These are phyloP conservation scores for Gymnorhina tibicen DNA, from an alignment of 2,113 vertebrate species.

Conservation along the genomic window DNA sequence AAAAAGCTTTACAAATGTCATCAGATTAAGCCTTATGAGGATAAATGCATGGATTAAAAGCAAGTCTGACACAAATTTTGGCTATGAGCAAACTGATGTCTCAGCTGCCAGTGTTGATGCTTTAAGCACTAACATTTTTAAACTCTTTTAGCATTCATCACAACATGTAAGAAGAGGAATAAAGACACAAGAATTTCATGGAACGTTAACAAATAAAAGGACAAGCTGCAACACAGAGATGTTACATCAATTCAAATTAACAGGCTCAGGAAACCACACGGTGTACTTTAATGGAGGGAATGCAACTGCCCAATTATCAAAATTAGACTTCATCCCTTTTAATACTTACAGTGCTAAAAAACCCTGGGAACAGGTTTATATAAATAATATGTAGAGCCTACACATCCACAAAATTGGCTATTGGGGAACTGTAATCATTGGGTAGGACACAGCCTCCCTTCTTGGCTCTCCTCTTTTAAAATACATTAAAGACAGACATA, in stretches of 20 bases:
- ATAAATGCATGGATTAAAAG: not conserved
- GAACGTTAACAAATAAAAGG: not conserved
- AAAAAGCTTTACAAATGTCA: not conserved
- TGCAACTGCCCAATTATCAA: not conserved
- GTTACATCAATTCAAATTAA: not conserved
- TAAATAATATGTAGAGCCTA: not conserved
- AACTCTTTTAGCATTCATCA: not conserved
- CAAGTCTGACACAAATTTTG: not conserved
- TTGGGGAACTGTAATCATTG: not conserved
- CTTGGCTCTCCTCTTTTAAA: not conserved
- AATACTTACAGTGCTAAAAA: not conserved
- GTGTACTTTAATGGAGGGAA: not conserved
- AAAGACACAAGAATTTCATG: not conserved
- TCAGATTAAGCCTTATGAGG: not conserved
- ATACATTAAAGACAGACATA: not conserved
- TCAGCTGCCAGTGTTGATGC: not conserved
- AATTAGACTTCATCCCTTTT: not conserved
- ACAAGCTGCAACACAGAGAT: not conserved
- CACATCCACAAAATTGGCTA: not conserved
- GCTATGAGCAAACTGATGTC: not conserved
- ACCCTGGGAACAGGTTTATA: not conserved
- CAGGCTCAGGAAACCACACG: not conserved
- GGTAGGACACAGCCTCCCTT: not conserved
- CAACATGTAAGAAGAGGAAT: not conserved
- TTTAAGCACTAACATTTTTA: not conserved